Base-by-base conservation (phyloP, 2,888 invertebrate genomes). In the Coecobrya sp. region DNA sequence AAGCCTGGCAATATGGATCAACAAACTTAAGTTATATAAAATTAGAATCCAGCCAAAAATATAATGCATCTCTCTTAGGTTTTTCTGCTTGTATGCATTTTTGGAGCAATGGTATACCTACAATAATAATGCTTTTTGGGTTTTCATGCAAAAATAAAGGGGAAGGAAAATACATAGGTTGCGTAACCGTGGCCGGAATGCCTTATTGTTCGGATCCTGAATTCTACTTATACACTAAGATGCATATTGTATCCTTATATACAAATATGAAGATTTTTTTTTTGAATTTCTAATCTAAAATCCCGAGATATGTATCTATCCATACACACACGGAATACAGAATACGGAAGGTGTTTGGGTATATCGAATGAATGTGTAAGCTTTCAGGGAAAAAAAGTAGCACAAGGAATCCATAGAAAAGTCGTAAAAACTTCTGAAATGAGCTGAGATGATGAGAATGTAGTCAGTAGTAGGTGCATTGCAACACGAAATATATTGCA, bases 361-460 rank as follows among this genome's bases (percentile, higher is more conserved):
- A 25, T 65, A 25, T 27, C 59, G 7, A 27, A 65, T 22, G n/a
- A n/a, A 73, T 42, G 10, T 42, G 10, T 8, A n/a, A 19, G 11
- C 73, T 19, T 45, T 10, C n/a, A n/a, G 59, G 36, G 45, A 86
- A 59, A 86, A 62, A 62, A 62, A 88, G 65, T 88, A 49, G 88
- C 49, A 88, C 88, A 88, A 79, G 76, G 88, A 79, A 45, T 27
- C 42, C 59, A 79, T 62, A 22, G 27, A 79, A 86, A 86, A 86
- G 52, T 59, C 62, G 62, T 84, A 84, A 84, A 82, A 73, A 73
- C 62, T 42, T 30, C 19, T 30, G 81, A 81, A 81, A 81, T 81
- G 81, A 55, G 45, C 16, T 81, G 55, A 55, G 1, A 65, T 19
- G 55, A 81, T 22, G 25, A 62, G 25, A 25, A 3, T 30, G 19